These are phyloP conservation scores for Acromyrmex echinatior DNA, from an alignment of 1,140 invertebrate genomes.

Conservation along the genomic window DNA sequence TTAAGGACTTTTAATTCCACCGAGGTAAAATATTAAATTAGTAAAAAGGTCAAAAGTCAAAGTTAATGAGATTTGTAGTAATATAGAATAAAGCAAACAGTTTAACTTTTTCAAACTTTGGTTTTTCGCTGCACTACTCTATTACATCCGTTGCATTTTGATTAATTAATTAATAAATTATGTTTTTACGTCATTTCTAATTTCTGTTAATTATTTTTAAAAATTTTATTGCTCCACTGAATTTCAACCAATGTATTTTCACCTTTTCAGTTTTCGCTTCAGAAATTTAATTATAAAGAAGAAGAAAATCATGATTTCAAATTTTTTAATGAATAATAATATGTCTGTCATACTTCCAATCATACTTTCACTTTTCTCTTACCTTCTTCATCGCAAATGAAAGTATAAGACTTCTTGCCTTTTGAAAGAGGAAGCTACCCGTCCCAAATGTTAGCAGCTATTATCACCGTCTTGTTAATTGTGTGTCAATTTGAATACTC, in stretches of 20 bases:
- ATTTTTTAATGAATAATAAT: background rate
- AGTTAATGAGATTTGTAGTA: too few species aligned
- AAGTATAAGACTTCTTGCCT: background rate
- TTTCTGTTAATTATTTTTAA: background rate
- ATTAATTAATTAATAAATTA: background rate
- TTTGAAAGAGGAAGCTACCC: background rate
- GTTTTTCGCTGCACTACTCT: too few species aligned
- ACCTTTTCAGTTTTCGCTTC: background rate
- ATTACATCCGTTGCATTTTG: too few species aligned
- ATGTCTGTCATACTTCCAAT: too few species aligned
- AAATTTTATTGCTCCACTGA: background rate
- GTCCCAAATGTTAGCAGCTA: background rate
- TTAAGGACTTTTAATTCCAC: too few species aligned
- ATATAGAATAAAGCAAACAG: too few species aligned
- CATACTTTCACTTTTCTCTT: background rate
- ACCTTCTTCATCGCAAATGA: background rate
- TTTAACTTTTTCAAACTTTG: too few species aligned
- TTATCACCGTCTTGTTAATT: background rate
- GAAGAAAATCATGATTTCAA: background rate
- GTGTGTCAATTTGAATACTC: background rate
- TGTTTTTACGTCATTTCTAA: background rate
- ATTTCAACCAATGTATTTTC: background rate
- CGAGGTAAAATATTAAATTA: too few species aligned
- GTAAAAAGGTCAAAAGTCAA: too few species aligned
- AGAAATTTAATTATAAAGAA: background rate